phyloP scores from a whole-genome alignment of 37 sponge, comb jelly and placozoan species.

The Spongilla lacustris region DNA sequence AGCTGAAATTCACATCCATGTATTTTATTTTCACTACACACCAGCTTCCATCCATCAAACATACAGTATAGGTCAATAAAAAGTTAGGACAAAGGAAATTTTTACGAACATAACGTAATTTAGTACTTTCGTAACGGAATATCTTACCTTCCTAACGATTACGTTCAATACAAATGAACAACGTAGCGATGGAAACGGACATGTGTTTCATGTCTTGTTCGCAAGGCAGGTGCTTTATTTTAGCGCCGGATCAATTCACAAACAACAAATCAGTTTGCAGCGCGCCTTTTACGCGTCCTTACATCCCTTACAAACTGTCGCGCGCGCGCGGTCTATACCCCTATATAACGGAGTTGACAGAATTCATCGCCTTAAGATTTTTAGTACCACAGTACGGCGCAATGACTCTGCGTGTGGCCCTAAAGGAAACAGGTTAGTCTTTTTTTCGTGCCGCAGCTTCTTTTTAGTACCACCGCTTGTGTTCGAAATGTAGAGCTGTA shows the following conservation, averaged over 20 bases:
- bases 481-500: neutral
- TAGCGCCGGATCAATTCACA: neutral
- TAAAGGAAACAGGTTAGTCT: neutral
- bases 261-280: slow-evolving; percentile 1
- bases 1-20: too few relatives aligned
- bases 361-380: neutral
- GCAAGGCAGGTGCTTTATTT: slow-evolving; percentile 1
- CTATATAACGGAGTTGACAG: neutral
- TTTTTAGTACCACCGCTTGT: neutral
- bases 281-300: neutral
- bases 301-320: neutral
- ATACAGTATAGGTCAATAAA: slow-evolving; percentile 1
- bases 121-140: neutral
- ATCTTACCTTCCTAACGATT: neutral
- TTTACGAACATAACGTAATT: neutral
- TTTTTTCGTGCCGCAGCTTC: neutral
- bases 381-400: neutral
- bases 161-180: neutral
- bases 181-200: neutral
- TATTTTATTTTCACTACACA: too few relatives aligned
- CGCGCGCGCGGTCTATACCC: neutral
- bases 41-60: too few relatives aligned
- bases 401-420: neutral
- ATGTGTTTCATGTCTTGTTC: slow-evolving; percentile 1
- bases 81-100: neutral